Evolutionary conservation across 1,140 invertebrate genomes (phyloP), one percentile per base, ranked within the genome.

Genomic region (Physella acuta): DNA sequence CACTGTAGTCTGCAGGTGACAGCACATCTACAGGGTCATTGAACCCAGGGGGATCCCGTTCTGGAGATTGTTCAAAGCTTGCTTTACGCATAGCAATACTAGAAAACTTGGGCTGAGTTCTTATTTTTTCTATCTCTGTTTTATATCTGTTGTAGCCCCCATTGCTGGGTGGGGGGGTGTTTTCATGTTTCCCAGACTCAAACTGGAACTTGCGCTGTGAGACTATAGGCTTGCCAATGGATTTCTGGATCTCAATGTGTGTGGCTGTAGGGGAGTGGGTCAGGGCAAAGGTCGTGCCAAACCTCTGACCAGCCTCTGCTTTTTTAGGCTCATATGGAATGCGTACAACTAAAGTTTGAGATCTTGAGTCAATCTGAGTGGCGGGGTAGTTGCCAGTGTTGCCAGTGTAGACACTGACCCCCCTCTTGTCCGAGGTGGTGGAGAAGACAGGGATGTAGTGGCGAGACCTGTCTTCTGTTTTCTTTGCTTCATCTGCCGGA

Each of bases 121-220:
- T 76, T 8, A 82, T 75, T 72, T 80, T 79, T 56, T 82, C 75
- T 51, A 82, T 77, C 60, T 82, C 81, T 33, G 78, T 77, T 75
- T 76, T 79, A 49, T 78, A 79, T 30, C 76, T 71, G 55, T 75
- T 76, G 2, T 37, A 49, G 3, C 68, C 28, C 34, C 68, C 70
- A 2, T 51, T 44, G 1, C 24, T 16, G 11, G 59, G 30, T 34
- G 73, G 68, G 16, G 58, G 68, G 49, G 60, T 71, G 37, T 72
- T 72, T 60, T 78, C 76, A 60, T 72, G 75, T 65, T 66, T 67
- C 36, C 76, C 72, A 16, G 64, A 59, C 69, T 82, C 81, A 75
- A 82, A 81, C 69, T 76, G 76, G 61, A 77, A 70, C 68, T 82
- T 82, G 39, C 79, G 76, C 30, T 80, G 77, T 0, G 74, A 78